phyloP scores from a whole-genome alignment of 2,888 invertebrate genomes.

The Melanargia galathea region DNA sequence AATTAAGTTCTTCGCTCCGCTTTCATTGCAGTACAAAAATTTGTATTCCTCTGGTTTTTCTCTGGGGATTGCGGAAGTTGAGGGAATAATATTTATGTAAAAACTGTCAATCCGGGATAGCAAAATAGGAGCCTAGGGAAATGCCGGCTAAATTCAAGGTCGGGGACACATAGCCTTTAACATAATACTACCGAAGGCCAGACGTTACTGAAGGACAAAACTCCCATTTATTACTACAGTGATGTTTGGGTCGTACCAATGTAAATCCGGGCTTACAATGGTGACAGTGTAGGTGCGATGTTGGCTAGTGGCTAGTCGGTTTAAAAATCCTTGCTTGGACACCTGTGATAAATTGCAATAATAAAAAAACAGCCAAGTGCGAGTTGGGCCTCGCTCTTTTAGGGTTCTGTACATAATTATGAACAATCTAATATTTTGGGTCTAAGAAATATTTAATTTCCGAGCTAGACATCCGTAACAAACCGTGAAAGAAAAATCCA shows the following conservation, averaged over 20 bases:
- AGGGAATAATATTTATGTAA: neutral
- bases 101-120: neutral
- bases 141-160: neutral
- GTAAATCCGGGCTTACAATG: slow-evolving; percentile 7
- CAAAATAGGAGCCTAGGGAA: neutral
- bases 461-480: too few species aligned
- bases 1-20: too few species aligned
- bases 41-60: too few species aligned
- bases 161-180: neutral
- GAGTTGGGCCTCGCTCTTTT: too few species aligned
- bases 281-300: neutral
- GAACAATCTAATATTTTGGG: too few species aligned
- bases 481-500: too few species aligned
- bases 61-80: slow-evolving; percentile 1
- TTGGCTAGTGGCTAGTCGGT: neutral
- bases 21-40: too few species aligned
- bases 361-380: too few species aligned
- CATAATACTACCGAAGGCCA: neutral
- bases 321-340: neutral
- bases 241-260: neutral
- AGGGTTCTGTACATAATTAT: too few species aligned
- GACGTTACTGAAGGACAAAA: neutral
- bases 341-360: neutral
- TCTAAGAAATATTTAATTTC: too few species aligned
- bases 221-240: neutral